A percentile compares a stretch with the other conserved stretches of the same genome.
Evolutionary conservation across 2,888 invertebrate species (phyloP).

Genomic region (Metallyticus violacea): DNA sequence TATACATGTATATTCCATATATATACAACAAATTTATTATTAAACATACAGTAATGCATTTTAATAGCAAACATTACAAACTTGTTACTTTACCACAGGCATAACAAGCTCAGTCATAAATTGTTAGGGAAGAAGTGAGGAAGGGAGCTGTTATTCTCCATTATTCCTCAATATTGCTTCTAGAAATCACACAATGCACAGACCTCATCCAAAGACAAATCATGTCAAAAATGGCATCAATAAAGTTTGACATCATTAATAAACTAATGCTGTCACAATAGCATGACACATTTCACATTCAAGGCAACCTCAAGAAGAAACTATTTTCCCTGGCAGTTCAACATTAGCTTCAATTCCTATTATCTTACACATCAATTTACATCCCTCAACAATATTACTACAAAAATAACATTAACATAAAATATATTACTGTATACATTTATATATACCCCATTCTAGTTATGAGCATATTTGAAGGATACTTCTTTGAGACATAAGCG

Average conservation of each 20-base stretch:
- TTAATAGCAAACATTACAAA: conserved; percentile 7
- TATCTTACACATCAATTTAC: background rate
- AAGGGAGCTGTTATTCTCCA: background rate
- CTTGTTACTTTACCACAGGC: background rate
- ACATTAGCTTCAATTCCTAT: background rate
- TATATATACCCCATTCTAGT: background rate
- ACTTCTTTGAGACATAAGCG: background rate
- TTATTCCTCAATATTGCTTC: conserved; percentile 21
- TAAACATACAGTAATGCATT: background rate
- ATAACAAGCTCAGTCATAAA: conserved; percentile 1
- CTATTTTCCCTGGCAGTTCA: background rate
- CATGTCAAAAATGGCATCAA: conserved; percentile 5
- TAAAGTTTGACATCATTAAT: background rate
- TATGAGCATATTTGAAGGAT: background rate
- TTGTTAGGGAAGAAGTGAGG: background rate
- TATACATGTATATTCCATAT: background rate
- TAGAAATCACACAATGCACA: conserved; percentile 18
- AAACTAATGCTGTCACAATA: background rate
- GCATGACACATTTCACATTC: background rate
- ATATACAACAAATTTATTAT: conserved; percentile 12
- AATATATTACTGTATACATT: conserved; percentile 19
- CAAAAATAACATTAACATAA: conserved; percentile 24
- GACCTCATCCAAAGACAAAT: background rate
- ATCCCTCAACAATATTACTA: background rate
- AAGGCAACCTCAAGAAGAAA: background rate